Base-by-base conservation (phyloP, 2,888 invertebrate species). In the Dexiosoma caninum region DNA sequence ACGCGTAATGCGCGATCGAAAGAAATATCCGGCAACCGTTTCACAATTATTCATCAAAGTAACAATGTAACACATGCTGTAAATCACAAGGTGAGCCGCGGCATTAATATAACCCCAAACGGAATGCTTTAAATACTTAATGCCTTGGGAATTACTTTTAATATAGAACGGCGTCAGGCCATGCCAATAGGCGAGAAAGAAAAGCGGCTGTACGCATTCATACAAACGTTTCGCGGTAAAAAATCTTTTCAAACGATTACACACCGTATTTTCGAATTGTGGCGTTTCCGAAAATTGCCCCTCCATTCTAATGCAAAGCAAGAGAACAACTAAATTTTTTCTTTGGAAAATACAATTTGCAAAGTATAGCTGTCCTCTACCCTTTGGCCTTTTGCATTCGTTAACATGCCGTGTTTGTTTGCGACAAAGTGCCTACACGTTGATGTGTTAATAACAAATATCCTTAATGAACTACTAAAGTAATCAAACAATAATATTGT, bases 21-120 rank as follows among this genome's bases (percentile, higher is more conserved):
- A 88, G 55, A 90, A 89, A 72, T 90, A 89, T 8, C 89, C 89
- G 30, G 89, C 88, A 2, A 90, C 86, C 0, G 90, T 88, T 78
- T 90, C 89, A 69, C 86, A 88, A 64, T 86, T 83, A 69, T 89
- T 88, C 3, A 80, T 30, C n/a, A 90, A 78, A 2, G 89, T 88
- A 0, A 87, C 4, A 2, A 84, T 62, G 64, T 89, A 90, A 79
- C 88, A 88, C 3, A 85, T 70, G 1, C 76, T 82, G 55, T 88
- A 90, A 0, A 86, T 2, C 0, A 78, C 74, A 1, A 87, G 84
- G 14, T 88, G 88, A 2, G 84, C 8, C 2, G 86, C 71, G n/a
- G 86, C 86, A 75, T 88, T 89, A 0, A 89, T 60, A 60, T 86
- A 88, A 19, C 89, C 89, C 69, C 88, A 86, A 37, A 85, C 59